Base-by-base conservation (phyloP, 23 tunicate species). In the Ciona savignyi region DNA sequence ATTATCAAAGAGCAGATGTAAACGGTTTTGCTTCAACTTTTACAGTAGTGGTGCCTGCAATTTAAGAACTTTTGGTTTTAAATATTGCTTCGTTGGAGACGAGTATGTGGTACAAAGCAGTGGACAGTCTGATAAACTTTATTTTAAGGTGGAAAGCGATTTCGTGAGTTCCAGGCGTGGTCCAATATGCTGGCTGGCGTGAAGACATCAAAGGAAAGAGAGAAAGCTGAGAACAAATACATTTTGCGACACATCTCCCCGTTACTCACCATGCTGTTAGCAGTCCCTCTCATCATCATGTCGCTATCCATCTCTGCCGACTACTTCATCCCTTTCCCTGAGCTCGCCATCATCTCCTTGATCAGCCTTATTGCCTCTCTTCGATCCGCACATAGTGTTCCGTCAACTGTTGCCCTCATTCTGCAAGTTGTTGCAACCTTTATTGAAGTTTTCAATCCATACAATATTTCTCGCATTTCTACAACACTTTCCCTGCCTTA, bases 111-210 rank as follows among this genome's bases (percentile, higher is more conserved):
- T n/a, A n/a, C n/a, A n/a, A n/a, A n/a, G n/a, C n/a, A n/a, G n/a
- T n/a, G n/a, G n/a, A n/a, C n/a, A n/a, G n/a, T n/a, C n/a, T n/a
- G n/a, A n/a, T n/a, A 42, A 63, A 63, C 15, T 69, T 1, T 31
- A 30, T 11, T 30, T 65, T 51, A 30, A 87, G 95, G 95, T 64
- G 81, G 70, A 69, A 81, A 76, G 48, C 82, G 95, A 1, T 87
- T 80, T 32, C 70, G 70, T 30, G 86, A 87, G 49, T 87, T 87
- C 70, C n/a, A 61, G 34, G 95, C 95, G 56, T 87, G 95, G 95
- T 78, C 85, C 1, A 75, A 80, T 1, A 75, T 87, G 63, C 79
- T 87, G 32, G 77, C 33, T 24, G 48, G 68, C 20, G 65, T 87
- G 49, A 71, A 75, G n/a, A 25, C 72, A 61, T 65, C 75, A 3